These are phyloP conservation scores for Enteromius unitaeniatus DNA, from an alignment of 2,797 vertebrate species.

Conservation along the genomic window DNA sequence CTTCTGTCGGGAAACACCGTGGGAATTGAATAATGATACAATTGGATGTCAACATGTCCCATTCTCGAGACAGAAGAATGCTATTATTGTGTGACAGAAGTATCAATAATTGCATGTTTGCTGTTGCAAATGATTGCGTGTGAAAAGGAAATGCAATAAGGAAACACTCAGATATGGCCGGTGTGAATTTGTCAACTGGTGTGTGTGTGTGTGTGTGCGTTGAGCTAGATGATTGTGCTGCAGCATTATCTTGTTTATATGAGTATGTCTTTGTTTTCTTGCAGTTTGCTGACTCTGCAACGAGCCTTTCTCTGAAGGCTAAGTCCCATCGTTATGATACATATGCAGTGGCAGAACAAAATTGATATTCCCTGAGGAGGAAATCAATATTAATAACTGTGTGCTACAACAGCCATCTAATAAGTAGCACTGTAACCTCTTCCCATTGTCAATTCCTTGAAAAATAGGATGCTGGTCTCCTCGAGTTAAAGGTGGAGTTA, in stretches of 20 bases:
- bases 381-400: constrained; percentile 81
- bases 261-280: constrained; percentile 38
- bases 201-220: constrained; percentile 4
- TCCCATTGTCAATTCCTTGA: constrained; percentile 66
- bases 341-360: constrained; percentile 71
- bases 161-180: constrained; percentile 28
- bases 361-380: constrained; percentile 73
- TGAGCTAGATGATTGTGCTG: not conserved
- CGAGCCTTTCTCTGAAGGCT: constrained; percentile 63
- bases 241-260: constrained; percentile 51
- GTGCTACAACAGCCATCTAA: constrained; percentile 68
- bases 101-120: constrained; percentile 67
- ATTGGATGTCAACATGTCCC: constrained; percentile 58
- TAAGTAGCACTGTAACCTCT: constrained; percentile 69
- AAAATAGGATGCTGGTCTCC: constrained; percentile 52
- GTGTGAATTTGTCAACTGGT: constrained; percentile 33
- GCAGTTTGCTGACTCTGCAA: constrained; percentile 61
- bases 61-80: constrained; percentile 59
- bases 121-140: constrained; percentile 52
- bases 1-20: constrained; percentile 44
- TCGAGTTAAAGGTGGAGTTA: constrained; percentile 51
- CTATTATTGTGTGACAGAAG: constrained; percentile 64
- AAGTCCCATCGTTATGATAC: constrained; percentile 66
- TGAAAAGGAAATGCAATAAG: constrained; percentile 49
- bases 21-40: constrained; percentile 61